A percentile compares a stretch with the other conserved stretches of the same genome.
Conservation (phyloP, 1,140 invertebrate species). For the Philopotamus ludificatus region DNA sequence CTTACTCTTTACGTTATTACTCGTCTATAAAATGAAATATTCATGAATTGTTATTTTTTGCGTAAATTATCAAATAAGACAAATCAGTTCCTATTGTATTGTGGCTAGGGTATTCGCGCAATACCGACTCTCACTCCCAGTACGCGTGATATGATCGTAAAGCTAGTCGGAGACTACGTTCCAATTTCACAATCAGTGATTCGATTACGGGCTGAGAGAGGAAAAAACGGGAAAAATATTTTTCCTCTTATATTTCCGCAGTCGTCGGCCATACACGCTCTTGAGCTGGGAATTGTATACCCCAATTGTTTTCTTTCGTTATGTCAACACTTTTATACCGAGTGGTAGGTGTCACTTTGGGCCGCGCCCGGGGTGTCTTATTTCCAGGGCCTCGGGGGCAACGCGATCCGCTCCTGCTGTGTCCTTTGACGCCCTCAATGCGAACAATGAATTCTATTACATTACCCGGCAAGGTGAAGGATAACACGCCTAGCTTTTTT, state of each 20-base stretch:
- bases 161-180: no score
- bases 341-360: slow-evolving; percentile 17
- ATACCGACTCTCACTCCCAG: no score
- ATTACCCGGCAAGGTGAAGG: neutral
- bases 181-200: slow-evolving; percentile 8
- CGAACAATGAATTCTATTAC: neutral
- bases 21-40: no score
- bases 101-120: no score
- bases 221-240: neutral
- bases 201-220: neutral
- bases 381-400: slow-evolving; percentile 8
- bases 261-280: neutral
- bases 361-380: neutral
- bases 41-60: no score
- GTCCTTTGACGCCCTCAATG: slow-evolving; percentile 1
- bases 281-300: slow-evolving; percentile 18
- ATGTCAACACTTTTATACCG: slow-evolving; percentile 20
- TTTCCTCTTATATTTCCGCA: neutral
- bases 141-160: no score
- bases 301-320: slow-evolving; percentile 30
- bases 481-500: no score
- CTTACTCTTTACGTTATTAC: no score
- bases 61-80: no score
- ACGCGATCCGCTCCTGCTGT: neutral
- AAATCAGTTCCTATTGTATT: no score